Evolutionary conservation across 2,113 vertebrate species (phyloP).

Genomic region (Chelonoidis abingdonii): DNA sequence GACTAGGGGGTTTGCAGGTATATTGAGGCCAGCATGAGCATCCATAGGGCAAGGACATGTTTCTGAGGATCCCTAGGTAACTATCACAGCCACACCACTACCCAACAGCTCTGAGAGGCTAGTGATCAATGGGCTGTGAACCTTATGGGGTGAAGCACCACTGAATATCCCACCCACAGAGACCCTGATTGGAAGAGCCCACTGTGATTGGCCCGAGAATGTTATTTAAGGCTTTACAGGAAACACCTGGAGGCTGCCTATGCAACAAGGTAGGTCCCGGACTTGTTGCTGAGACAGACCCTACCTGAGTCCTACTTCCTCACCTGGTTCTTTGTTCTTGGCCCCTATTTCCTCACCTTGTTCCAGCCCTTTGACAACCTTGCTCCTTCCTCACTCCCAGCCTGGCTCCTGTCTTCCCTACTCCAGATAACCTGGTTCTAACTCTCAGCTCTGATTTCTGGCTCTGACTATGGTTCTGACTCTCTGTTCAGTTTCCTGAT

Average conservation of each 20-base stretch:
- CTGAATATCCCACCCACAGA: too few relatives aligned
- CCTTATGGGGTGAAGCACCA: too few relatives aligned
- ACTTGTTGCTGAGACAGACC: not conserved
- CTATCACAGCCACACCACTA: too few relatives aligned
- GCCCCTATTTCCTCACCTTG: not conserved
- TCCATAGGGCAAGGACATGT: too few relatives aligned
- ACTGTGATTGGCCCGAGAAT: too few relatives aligned
- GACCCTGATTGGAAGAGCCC: too few relatives aligned
- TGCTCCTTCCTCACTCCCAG: not conserved
- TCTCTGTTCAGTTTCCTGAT: not conserved
- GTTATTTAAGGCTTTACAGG: not conserved
- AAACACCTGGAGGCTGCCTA: not conserved
- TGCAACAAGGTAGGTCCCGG: not conserved
- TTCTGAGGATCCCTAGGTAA: too few relatives aligned
- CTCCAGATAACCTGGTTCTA: not conserved
- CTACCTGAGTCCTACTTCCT: not conserved
- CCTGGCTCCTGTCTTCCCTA: not conserved
- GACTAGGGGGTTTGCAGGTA: too few relatives aligned
- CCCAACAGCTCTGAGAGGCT: too few relatives aligned
- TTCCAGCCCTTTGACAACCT: not conserved
- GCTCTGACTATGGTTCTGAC: not conserved
- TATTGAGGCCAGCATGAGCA: too few relatives aligned
- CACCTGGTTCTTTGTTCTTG: not conserved
- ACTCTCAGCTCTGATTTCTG: not conserved
- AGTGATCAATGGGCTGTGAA: too few relatives aligned